Conservation (phyloP, 2,797 vertebrate species). For the Nothura maculosa region DNA sequence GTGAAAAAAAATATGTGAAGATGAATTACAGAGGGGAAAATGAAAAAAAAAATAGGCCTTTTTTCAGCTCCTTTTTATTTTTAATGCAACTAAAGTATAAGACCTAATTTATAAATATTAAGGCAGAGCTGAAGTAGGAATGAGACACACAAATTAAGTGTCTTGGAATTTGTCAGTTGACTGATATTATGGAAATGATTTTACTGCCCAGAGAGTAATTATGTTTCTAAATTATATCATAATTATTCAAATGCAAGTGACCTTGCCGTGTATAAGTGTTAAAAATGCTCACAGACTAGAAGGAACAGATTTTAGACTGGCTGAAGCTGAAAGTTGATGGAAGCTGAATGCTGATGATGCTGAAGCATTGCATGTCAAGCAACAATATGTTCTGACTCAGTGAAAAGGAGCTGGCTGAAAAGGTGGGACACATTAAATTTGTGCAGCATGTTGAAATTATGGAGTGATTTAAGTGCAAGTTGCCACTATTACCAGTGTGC, state of each 20-base stretch:
- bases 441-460: background rate
- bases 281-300: constrained; percentile 12
- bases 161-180: constrained; percentile 28
- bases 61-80: background rate
- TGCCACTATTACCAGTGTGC: background rate
- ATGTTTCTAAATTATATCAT: constrained; percentile 41
- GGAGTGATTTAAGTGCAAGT: constrained; percentile 1
- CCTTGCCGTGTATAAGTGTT: constrained; percentile 16
- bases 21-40: background rate
- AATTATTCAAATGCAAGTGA: constrained; percentile 67
- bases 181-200: background rate
- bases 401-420: constrained; percentile 8
- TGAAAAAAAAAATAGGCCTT: background rate
- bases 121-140: background rate
- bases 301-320: constrained; percentile 28
- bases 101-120: constrained; percentile 15
- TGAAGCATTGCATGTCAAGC: background rate
- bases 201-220: constrained; percentile 42
- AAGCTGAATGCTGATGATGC: constrained; percentile 28
- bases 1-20: background rate
- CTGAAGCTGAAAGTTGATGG: constrained; percentile 33
- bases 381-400: constrained; percentile 35
- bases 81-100: background rate
- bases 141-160: constrained; percentile 28
- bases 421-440: background rate